phyloP scores from a whole-genome alignment of 2,888 invertebrate species.

The Aphidius colemani region DNA sequence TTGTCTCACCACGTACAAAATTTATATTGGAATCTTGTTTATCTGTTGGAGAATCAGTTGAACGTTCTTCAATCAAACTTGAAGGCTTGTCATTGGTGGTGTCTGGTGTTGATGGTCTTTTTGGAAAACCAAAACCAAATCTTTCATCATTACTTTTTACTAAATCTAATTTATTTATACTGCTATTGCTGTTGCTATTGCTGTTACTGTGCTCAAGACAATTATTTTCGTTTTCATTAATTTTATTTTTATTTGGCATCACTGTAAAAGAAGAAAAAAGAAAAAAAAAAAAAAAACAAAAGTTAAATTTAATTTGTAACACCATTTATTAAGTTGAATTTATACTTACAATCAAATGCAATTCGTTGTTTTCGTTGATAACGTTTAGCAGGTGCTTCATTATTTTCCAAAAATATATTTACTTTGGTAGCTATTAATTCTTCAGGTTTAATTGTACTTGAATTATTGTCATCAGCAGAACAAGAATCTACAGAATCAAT shows the following conservation, averaged over 20 bases:
- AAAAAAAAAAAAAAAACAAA: constrained; percentile 4
- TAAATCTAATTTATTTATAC: not conserved
- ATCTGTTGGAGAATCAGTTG: too few species aligned
- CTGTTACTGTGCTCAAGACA: too few species aligned
- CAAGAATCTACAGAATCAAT: constrained; percentile 22
- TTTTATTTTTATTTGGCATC: constrained; percentile 41
- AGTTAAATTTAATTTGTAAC: constrained; percentile 2
- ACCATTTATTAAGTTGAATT: constrained; percentile 8
- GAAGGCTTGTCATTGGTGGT: too few species aligned
- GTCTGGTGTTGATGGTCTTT: too few species aligned
- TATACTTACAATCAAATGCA: constrained; percentile 55
- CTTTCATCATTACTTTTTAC: constrained; percentile 43
- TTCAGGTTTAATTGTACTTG: constrained; percentile 29
- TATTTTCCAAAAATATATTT: constrained; percentile 52
- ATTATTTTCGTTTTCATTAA: constrained; percentile 31
- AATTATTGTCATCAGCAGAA: constrained; percentile 14
- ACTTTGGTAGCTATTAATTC: constrained; percentile 37
- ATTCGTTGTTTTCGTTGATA: constrained; percentile 65
- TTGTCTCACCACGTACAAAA: too few species aligned
- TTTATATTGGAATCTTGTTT: too few species aligned
- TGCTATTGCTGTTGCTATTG: not conserved
- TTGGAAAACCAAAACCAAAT: constrained; percentile 53
- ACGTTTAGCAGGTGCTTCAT: constrained; percentile 58
- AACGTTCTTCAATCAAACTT: too few species aligned
- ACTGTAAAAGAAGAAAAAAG: constrained; percentile 38